Conservation (phyloP, 2,797 vertebrate genomes). For the Kryptolebias ocellatus region DNA sequence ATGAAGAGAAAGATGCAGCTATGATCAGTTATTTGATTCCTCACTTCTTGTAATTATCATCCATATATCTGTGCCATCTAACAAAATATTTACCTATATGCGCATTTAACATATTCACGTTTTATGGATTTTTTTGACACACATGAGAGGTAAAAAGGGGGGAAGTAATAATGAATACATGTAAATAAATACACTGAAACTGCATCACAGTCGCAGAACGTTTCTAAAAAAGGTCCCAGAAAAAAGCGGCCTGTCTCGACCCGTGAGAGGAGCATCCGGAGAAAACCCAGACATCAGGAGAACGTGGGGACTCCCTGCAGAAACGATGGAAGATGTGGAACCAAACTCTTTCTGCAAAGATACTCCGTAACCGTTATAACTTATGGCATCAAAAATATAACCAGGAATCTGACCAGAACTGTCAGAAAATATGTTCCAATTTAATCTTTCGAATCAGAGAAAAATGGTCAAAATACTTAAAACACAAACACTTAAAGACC, state of each 20-base stretch:
- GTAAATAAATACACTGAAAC: neutral
- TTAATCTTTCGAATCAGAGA: too few species aligned
- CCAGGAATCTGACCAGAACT: too few species aligned
- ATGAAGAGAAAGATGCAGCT: too few species aligned
- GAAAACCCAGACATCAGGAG: neutral
- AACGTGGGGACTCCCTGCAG: neutral
- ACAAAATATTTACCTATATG: neutral
- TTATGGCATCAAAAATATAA: too few species aligned
- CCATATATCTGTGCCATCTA: neutral
- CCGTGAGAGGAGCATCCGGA: neutral
- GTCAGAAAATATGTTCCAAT: too few species aligned
- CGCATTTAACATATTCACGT: neutral
- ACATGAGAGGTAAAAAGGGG: neutral
- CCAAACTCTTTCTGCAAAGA: neutral
- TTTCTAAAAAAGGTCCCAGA: neutral
- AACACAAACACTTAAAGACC: too few species aligned
- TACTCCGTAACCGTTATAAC: too few species aligned
- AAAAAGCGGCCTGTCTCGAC: neutral
- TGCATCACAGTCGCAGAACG: neutral
- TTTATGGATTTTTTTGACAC: neutral
- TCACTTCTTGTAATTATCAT: too few species aligned
- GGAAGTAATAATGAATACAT: neutral
- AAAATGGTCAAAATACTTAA: too few species aligned
- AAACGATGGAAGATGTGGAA: neutral
- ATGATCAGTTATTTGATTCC: too few species aligned